phyloP scores from a whole-genome alignment of 2,888 invertebrate genomes.

The Calephelis perditalis region DNA sequence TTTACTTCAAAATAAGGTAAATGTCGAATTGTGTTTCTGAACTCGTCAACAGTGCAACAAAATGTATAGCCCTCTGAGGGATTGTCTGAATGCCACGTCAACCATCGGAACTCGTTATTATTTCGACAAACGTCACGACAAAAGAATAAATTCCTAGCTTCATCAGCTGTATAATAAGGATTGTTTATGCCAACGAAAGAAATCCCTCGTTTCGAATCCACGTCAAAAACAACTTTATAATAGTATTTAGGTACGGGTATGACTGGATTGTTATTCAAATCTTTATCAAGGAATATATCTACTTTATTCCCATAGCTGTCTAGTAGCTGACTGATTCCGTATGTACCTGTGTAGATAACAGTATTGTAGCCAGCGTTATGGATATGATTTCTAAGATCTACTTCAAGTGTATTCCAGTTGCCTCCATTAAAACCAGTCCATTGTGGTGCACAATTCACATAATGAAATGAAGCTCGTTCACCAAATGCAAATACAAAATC shows the following conservation, averaged over 20 bases:
- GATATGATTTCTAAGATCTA: slow-evolving; percentile 57
- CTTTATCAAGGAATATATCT: slow-evolving; percentile 55
- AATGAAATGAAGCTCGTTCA: slow-evolving; percentile 81
- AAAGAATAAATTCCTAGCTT: slow-evolving; percentile 54
- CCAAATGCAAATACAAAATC: slow-evolving; percentile 80
- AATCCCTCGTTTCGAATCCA: slow-evolving; percentile 59
- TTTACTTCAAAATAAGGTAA: slow-evolving; percentile 72
- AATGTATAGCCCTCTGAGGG: slow-evolving; percentile 75
- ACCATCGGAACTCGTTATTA: slow-evolving; percentile 74
- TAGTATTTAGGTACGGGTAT: slow-evolving; percentile 67
- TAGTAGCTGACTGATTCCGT: slow-evolving; percentile 73
- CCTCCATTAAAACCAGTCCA: slow-evolving; percentile 81
- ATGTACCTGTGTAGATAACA: slow-evolving; percentile 79
- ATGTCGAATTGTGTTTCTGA: slow-evolving; percentile 63
- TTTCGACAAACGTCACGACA: slow-evolving; percentile 70
- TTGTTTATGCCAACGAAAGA: slow-evolving; percentile 82
- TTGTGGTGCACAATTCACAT: slow-evolving; percentile 82
- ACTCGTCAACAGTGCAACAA: slow-evolving; percentile 78
- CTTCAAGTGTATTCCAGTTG: slow-evolving; percentile 78
- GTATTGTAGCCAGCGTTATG: slow-evolving; percentile 48
- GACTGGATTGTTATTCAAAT: slow-evolving; percentile 56
- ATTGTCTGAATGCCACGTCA: slow-evolving; percentile 73
- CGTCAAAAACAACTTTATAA: slow-evolving; percentile 78
- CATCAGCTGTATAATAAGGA: slow-evolving; percentile 60
- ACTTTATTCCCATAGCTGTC: slow-evolving; percentile 52